phyloP scores from a whole-genome alignment of 2,797 vertebrate genomes.

The Malacoctenus gilli region DNA sequence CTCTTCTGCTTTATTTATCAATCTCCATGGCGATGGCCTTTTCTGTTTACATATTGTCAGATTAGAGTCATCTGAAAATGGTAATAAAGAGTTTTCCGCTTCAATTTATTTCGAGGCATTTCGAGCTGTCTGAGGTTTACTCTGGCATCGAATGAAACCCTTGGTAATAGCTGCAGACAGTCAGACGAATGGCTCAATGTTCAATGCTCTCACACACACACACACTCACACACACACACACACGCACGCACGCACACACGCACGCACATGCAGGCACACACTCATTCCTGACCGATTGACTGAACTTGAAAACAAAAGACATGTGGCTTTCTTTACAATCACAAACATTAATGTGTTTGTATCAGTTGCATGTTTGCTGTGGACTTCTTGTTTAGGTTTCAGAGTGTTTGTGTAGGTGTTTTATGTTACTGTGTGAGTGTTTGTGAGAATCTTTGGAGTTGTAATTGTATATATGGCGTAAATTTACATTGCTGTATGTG shows the following conservation, averaged over 20 bases:
- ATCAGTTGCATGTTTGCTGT: conserved; percentile 59
- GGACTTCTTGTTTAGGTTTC: conserved; percentile 65
- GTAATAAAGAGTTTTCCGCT: conserved; percentile 73
- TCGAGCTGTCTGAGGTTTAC: conserved; percentile 64
- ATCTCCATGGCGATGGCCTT: conserved; percentile 61
- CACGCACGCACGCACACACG: conserved; percentile 12
- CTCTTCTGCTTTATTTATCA: conserved; percentile 68
- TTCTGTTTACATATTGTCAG: conserved; percentile 68
- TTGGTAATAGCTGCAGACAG: too few relatives aligned
- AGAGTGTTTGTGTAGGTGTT: conserved; percentile 65
- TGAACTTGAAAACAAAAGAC: conserved; percentile 53
- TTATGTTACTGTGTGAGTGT: conserved; percentile 64
- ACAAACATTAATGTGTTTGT: conserved; percentile 70
- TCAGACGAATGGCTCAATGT: conserved; percentile 59
- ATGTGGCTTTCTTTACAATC: conserved; percentile 69
- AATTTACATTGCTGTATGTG: conserved; percentile 47
- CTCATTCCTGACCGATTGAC: conserved; percentile 38
- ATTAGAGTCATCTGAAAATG: conserved; percentile 64
- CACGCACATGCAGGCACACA: conserved; percentile 9
- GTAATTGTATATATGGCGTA: conserved; percentile 61
- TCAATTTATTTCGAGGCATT: conserved; percentile 68
- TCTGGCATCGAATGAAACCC: conserved; percentile 72
- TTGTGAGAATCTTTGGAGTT: conserved; percentile 63
- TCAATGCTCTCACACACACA: conserved; percentile 42
- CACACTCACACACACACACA: conserved; percentile 22